Conservation (phyloP, 2,797 vertebrate genomes). For the Scolopax bukidnonensis region DNA sequence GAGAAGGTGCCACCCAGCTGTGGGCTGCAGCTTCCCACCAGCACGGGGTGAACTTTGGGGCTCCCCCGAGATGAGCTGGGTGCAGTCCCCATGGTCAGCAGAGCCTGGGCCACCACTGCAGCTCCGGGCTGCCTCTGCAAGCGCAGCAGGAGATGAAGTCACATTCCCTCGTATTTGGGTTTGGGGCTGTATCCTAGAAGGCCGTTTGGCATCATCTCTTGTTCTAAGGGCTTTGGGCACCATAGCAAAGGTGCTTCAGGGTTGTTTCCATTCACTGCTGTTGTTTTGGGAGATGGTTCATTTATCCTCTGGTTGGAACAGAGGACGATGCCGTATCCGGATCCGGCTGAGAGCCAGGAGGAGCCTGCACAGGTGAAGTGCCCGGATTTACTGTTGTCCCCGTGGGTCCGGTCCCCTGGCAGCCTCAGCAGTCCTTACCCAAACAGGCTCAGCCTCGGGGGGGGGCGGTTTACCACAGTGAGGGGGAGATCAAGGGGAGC, state of each 20-base stretch:
- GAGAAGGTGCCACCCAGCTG: not conserved
- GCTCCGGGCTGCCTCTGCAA: not conserved
- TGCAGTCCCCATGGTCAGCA: not conserved
- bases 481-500: not conserved
- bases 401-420: accelerated
- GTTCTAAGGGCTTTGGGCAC: not conserved
- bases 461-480: not conserved
- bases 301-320: not conserved
- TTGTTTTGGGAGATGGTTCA: not conserved
- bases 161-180: accelerated
- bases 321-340: not conserved
- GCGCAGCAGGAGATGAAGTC: not conserved
- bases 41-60: accelerated
- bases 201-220: not conserved
- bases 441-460: not conserved
- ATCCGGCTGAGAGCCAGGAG: accelerated
- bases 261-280: not conserved
- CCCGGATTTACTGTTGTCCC: not conserved
- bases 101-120: accelerated
- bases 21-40: not conserved
- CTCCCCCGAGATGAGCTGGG: not conserved
- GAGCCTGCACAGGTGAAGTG: not conserved
- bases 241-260: not conserved
- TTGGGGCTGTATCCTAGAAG: not conserved
- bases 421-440: accelerated